A percentile compares a stretch with the other conserved stretches of the same genome.
phyloP scores from a whole-genome alignment of 2,888 invertebrate genomes.

The Chrysolina oricalcia region DNA sequence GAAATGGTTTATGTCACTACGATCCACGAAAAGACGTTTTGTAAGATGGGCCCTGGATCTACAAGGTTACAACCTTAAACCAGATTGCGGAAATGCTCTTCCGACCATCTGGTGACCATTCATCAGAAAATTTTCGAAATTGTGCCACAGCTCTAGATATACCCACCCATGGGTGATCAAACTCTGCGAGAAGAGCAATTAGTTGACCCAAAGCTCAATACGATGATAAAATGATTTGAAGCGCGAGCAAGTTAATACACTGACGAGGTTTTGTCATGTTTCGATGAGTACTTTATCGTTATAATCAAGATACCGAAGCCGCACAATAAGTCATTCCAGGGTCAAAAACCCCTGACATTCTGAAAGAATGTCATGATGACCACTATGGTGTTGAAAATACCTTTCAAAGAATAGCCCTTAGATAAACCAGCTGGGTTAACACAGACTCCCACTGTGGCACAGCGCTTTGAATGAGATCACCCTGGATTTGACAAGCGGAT shows the following conservation, averaged over 20 bases:
- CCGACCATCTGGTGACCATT: constrained; percentile 25
- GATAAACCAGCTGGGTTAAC: constrained; percentile 60
- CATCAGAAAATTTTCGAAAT: no score
- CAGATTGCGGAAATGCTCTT: constrained; percentile 48
- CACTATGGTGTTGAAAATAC: constrained; percentile 25
- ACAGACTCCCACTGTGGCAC: constrained; percentile 54
- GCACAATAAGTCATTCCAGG: constrained; percentile 10
- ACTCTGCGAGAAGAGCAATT: no score
- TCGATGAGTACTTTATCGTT: not conserved
- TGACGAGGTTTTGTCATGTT: not conserved
- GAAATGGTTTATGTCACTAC: constrained; percentile 69
- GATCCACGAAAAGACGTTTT: constrained; percentile 64
- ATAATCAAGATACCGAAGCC: constrained; percentile 18
- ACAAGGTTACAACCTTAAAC: constrained; percentile 63
- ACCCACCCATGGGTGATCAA: not conserved
- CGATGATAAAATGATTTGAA: no score
- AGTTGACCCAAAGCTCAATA: no score
- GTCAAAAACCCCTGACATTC: constrained; percentile 4
- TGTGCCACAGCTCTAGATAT: not conserved
- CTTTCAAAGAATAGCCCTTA: not conserved
- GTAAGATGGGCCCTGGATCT: constrained; percentile 70
- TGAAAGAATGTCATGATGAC: constrained; percentile 27
- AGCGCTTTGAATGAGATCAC: constrained; percentile 60
- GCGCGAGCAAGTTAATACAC: no score
- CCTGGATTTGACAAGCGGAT: no score